These are phyloP conservation scores for Thamnaconus septentrionalis DNA, from an alignment of 2,113 vertebrate genomes.

Conservation along the genomic window DNA sequence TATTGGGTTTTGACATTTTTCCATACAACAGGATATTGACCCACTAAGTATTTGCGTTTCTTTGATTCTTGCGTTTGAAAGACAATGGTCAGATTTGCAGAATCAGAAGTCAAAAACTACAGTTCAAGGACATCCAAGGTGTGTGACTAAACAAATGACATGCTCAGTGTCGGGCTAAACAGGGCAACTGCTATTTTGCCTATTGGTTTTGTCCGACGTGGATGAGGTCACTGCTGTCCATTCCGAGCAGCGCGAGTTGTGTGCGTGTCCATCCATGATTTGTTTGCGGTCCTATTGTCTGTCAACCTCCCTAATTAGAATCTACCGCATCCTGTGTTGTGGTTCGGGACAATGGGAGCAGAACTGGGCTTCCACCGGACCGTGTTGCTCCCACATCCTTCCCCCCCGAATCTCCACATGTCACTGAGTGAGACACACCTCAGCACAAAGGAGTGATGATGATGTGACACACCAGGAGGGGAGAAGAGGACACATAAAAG, in stretches of 20 bases:
- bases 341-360: constrained; percentile 55
- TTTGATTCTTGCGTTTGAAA: constrained; percentile 4
- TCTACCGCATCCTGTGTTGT: constrained; percentile 72
- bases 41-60: no score
- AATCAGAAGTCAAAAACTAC: constrained; percentile 22
- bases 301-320: constrained; percentile 49
- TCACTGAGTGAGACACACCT: constrained; percentile 15
- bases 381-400: constrained; percentile 52
- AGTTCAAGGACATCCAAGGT: no score
- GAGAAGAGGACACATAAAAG: constrained; percentile 12
- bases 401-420: constrained; percentile 46
- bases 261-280: constrained; percentile 36
- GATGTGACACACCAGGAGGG: constrained; percentile 5
- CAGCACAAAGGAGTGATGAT: constrained; percentile 1
- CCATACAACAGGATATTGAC: no score
- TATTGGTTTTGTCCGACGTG: constrained; percentile 65
- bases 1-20: no score
- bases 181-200: constrained; percentile 54
- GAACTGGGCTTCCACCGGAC: constrained; percentile 47
- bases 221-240: constrained; percentile 60
- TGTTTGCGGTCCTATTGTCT: constrained; percentile 1
- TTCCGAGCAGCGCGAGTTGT: constrained; percentile 11
- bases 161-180: constrained; percentile 43
- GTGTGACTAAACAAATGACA: constrained; percentile 63
- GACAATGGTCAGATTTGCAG: constrained; percentile 5